These are phyloP conservation scores for Nomada goodeniana DNA, from an alignment of 2,888 invertebrate genomes.

Conservation along the genomic window DNA sequence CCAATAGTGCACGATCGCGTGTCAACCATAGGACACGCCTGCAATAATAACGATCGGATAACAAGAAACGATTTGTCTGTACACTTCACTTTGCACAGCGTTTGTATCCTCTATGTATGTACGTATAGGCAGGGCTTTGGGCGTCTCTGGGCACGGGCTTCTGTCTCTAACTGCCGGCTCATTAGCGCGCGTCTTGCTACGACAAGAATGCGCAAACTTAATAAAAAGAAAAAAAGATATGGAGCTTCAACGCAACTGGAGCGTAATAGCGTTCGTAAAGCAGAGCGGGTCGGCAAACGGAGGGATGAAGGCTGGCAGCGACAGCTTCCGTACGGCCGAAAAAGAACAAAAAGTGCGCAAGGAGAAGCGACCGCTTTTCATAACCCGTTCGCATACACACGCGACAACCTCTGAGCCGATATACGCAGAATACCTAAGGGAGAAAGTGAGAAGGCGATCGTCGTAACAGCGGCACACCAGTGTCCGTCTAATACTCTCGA, in stretches of 20 bases:
- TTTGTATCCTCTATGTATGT: constrained; percentile 34
- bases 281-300: constrained; percentile 45
- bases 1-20: not conserved
- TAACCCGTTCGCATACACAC: not conserved
- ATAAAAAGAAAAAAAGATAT: constrained; percentile 45
- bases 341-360: constrained; percentile 38
- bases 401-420: not conserved
- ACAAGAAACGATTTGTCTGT: constrained; percentile 9
- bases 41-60: not conserved
- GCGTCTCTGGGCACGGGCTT: constrained; percentile 75
- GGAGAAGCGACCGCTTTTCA: constrained; percentile 35
- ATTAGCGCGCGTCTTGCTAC: constrained; percentile 50
- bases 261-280: constrained; percentile 50
- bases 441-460: constrained; percentile 57
- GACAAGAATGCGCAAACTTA: constrained; percentile 47
- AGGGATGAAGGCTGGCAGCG: constrained; percentile 50
- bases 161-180: constrained; percentile 58
- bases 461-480: constrained; percentile 12
- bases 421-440: constrained; percentile 16
- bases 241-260: constrained; percentile 38
- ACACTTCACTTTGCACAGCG: constrained; percentile 44
- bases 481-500: constrained; percentile 5
- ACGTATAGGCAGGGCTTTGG: constrained; percentile 70
- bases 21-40: not conserved
- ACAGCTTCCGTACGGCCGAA: constrained; percentile 39